These are phyloP conservation scores for Clarias batrachus DNA, from an alignment of 2,113 vertebrate genomes.

Conservation along the genomic window DNA sequence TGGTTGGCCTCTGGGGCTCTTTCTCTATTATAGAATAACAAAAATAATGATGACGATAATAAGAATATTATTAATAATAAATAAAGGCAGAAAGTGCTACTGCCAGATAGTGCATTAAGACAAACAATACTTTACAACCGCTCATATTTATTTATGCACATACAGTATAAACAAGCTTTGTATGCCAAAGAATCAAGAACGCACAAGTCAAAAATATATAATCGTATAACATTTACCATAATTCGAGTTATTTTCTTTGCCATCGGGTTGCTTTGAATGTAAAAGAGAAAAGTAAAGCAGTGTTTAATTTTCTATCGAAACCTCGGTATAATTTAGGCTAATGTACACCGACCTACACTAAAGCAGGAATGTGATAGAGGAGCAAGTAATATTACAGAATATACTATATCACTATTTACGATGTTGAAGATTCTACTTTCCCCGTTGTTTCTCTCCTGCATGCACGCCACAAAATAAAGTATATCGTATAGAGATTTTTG, in stretches of 20 bases:
- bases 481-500: neutral
- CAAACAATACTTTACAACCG: constrained; percentile 43
- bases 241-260: neutral
- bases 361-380: constrained; percentile 25
- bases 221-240: neutral
- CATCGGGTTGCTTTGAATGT: neutral
- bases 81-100: constrained; percentile 36
- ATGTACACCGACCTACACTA: constrained; percentile 5
- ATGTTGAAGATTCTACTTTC: neutral
- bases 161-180: constrained; percentile 37
- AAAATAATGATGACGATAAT: neutral
- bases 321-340: neutral
- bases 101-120: constrained; percentile 43
- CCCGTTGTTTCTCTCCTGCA: neutral
- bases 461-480: neutral
- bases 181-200: constrained; percentile 9
- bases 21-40: neutral
- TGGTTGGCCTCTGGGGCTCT: neutral
- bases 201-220: constrained; percentile 24
- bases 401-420: neutral
- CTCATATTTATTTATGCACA: constrained; percentile 42
- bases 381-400: neutral
- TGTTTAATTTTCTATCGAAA: neutral
- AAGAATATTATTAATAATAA: neutral
- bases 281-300: neutral